Evolutionary conservation across 2,113 vertebrate genomes (phyloP), one percentile per base, ranked within the genome.

Genomic region (Paraplagusia blochii): DNA sequence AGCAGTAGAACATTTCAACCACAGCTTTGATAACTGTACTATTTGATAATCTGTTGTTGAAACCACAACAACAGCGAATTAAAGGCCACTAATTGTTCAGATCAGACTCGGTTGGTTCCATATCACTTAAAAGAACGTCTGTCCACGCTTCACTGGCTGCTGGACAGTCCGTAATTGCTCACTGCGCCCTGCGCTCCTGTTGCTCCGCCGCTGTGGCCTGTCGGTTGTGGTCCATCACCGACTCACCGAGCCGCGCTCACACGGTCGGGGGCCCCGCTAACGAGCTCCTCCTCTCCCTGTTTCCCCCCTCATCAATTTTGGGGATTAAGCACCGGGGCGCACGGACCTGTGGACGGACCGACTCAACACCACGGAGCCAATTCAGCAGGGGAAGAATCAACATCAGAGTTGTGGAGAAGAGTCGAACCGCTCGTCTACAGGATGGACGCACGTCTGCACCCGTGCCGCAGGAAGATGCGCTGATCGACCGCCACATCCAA

Each of bases 261-360:
- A 63, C 85, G 61, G 88, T 80, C 68, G n/a, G 90, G 84, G 73
- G 80, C 85, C 66, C 58, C 57, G 52, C 69, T 91, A 91, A 91
- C 79, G 86, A 91, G 89, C 84, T 85, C 59, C 70, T 79, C 66
- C 51, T 53, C 35, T 70, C 72, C 58, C 73, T 69, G 60, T 55
- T 9, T 13, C 38, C 69, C 50, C 39, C 51, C 74, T 74, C 58
- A 71, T 69, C 63, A 57, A 77, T 81, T 75, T 48, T 2, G 58
- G 66, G 74, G 85, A 84, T 86, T 87, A 86, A 59, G 13, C 77
- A 83, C 84, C 53, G 67, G 77, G 82, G 84, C 66, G 69, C 76
- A 47, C 72, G 74, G 76, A 77, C 73, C 82, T 78, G 66, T 68
- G 75, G 72, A 60, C 70, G 18, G 58, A 61, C 60, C 46, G 62